Conservation (phyloP, 2,113 vertebrate species). For the Vimba vimba region DNA sequence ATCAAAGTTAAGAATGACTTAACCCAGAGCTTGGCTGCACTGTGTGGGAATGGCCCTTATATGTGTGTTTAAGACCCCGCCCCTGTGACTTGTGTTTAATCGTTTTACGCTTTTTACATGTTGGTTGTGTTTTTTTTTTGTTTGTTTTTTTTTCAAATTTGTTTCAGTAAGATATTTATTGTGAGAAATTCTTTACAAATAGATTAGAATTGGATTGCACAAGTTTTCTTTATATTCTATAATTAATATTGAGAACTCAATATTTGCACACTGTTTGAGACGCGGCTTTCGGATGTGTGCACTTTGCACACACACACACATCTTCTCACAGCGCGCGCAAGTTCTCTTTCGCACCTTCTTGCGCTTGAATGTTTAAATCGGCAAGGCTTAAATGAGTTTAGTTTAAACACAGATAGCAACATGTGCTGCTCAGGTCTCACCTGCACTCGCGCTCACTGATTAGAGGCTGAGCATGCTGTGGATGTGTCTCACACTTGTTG, state of each 20-base stretch:
- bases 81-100: neutral
- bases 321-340: too few relatives aligned
- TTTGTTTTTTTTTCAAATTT: neutral
- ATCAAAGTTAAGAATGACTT: conserved; percentile 4
- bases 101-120: neutral
- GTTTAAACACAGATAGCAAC: too few relatives aligned
- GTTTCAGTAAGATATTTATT: neutral
- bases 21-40: neutral
- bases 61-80: neutral
- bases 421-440: too few relatives aligned
- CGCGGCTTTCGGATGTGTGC: too few relatives aligned
- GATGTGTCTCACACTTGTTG: neutral
- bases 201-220: neutral
- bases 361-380: too few relatives aligned
- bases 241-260: too few relatives aligned
- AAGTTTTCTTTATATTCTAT: neutral
- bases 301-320: too few relatives aligned
- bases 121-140: neutral
- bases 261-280: too few relatives aligned
- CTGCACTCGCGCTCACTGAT: neutral
- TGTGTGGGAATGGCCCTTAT: neutral
- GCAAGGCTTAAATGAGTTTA: too few relatives aligned
- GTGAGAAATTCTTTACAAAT: neutral
- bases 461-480: conserved; percentile 7
- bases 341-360: too few relatives aligned